Conservation (phyloP, 35 echinoderm and acorn worm genomes). For the Anneissia japonica region DNA sequence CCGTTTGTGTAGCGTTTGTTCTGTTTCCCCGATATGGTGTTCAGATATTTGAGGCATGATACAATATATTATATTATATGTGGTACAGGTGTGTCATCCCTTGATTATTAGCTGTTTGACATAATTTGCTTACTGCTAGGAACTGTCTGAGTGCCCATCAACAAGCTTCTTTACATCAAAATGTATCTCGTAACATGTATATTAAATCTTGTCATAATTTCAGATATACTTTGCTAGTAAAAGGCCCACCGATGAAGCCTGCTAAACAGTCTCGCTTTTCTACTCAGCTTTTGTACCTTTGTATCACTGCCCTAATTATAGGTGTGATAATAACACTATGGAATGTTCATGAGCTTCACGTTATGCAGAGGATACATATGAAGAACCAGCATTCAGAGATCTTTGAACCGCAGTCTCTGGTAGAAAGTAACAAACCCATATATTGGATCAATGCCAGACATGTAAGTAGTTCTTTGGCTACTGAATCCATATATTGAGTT, state of each 20-base stretch:
- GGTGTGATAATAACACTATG: slow-evolving; percentile 68
- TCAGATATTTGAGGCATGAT: too few species aligned
- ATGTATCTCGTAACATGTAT: too few species aligned
- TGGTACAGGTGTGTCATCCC: too few species aligned
- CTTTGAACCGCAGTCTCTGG: not conserved
- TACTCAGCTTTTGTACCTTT: slow-evolving; percentile 3
- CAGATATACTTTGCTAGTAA: not conserved
- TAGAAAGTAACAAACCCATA: slow-evolving; percentile 16
- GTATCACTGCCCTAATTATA: slow-evolving; percentile 39
- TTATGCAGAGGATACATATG: slow-evolving; percentile 61
- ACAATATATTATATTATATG: too few species aligned
- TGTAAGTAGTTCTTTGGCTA: slow-evolving; percentile 29
- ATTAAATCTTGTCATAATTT: not conserved
- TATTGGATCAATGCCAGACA: slow-evolving; percentile 69
- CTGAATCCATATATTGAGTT: too few species aligned
- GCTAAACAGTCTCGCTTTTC: not conserved
- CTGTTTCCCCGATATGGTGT: too few species aligned
- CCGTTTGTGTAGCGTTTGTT: too few species aligned
- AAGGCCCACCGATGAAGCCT: not conserved
- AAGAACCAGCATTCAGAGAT: not conserved
- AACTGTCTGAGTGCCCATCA: too few species aligned
- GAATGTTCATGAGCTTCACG: slow-evolving; percentile 73
- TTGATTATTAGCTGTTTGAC: too few species aligned
- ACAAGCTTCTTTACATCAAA: too few species aligned
- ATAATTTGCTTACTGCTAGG: too few species aligned